Conservation (phyloP, 2,797 vertebrate genomes). For the Botia kubotai region DNA sequence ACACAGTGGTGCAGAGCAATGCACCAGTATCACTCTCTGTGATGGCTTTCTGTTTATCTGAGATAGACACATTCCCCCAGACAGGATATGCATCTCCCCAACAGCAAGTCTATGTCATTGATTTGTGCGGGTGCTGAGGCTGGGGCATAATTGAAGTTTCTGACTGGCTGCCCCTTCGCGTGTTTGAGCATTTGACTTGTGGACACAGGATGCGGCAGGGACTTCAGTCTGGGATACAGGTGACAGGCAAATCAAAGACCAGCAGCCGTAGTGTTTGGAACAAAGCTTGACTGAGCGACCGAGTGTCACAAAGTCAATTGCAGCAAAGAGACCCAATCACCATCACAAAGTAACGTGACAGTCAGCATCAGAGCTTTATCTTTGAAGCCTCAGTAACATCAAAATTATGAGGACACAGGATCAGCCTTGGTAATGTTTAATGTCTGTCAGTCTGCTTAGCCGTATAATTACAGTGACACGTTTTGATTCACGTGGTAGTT, state of each 20-base stretch:
- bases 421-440: background rate
- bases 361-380: background rate
- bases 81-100: constrained; percentile 30
- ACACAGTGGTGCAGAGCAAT: background rate
- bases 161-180: background rate
- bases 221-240: constrained; percentile 24
- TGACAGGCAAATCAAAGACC: constrained; percentile 33
- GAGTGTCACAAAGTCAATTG: constrained; percentile 40
- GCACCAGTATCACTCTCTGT: background rate
- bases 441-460: background rate
- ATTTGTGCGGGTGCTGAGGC: constrained; percentile 28
- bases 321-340: constrained; percentile 29
- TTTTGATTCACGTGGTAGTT: background rate
- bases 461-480: background rate
- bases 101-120: constrained; percentile 54
- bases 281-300: background rate
- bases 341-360: background rate
- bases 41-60: constrained; percentile 15
- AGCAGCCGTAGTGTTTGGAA: constrained; percentile 24
- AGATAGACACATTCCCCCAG: constrained; percentile 40
- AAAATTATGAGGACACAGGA: background rate
- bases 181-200: background rate
- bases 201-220: background rate
- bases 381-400: background rate
- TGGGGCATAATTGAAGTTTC: background rate